Evolutionary conservation across 2,797 vertebrate genomes (phyloP), one percentile per base, ranked within the genome.

Genomic region (Todus mexicanus): DNA sequence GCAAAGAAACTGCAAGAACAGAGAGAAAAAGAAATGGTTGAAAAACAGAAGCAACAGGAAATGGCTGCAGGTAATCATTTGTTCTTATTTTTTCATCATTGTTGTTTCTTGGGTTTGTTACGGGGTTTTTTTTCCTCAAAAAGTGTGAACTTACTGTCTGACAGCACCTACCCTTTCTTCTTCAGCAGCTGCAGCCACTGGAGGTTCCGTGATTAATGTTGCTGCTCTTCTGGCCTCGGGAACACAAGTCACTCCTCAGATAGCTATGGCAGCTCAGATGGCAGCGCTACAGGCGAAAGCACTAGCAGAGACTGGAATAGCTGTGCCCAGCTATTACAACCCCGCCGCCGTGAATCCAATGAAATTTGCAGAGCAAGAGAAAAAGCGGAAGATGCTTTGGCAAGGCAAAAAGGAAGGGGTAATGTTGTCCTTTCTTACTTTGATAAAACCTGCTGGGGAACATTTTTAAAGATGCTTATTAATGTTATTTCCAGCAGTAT

Each of bases 241-340:
- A 91, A 99, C 99, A 4, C 99, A 99, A 94, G 99, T 99, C 78
- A 99, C 99, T 21, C 99, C 99, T 85, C 99, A 99, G 95, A 99
- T 99, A 14, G 99, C 99, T 45, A 99, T 99, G 99, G 99, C 99
- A 64, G 99, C 99, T 45, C 99, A 99, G 72, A 99, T 99, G 99
- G 99, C 99, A 69, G 99, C 99, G 1, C 97, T 99, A 26, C 99
- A 99, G 95, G 99, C 99, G 21, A 99, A 98, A 96, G 99, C 99
- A 3, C 96, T 99, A 94, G 99, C 99, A 53, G 99, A 99, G 98
- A 99, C 99, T 2, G 99, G 99, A 72, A 99, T 99, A 35, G 99
- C 99, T 37, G 99, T 99, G 22, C 99, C 99, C n/a, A 99, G 99
- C 97, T 99, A 99, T 93, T 99, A 99, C 23, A 99, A 99, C 94